Conservation (phyloP, 2,888 invertebrate species). For the Brachyopa scutellaris region DNA sequence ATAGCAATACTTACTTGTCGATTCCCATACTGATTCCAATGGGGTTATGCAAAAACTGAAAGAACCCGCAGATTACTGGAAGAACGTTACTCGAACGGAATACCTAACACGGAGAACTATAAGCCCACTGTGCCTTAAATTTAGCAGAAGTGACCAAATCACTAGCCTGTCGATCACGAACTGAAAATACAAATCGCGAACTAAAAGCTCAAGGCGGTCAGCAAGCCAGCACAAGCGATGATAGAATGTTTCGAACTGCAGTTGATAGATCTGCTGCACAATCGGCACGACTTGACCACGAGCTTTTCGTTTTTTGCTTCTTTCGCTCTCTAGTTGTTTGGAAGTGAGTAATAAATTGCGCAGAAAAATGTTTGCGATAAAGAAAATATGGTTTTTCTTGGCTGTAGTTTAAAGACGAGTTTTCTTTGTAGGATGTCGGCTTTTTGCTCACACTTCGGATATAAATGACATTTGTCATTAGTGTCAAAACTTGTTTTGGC, state of each 20-base stretch:
- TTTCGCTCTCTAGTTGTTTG: background rate
- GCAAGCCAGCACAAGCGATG: background rate
- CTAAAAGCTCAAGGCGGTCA: conserved; percentile 5
- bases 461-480: conserved; percentile 14
- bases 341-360: conserved; percentile 19
- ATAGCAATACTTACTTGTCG: conserved; percentile 69
- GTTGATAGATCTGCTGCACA: background rate
- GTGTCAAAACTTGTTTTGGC: no score
- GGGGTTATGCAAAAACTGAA: conserved; percentile 5
- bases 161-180: conserved; percentile 41
- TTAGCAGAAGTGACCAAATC: conserved; percentile 2
- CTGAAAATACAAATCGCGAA: conserved; percentile 24
- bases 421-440: no score
- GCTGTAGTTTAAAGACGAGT: no score
- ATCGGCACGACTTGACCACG: conserved; percentile 27
- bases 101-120: background rate
- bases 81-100: conserved; percentile 1
- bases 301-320: conserved; percentile 35
- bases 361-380: background rate
- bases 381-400: background rate
- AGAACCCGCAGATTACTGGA: background rate
- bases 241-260: conserved; percentile 12
- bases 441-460: no score
- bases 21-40: conserved; percentile 47
- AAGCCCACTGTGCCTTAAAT: background rate